These are phyloP conservation scores for Dipodomys ordii DNA, from an alignment of 2,113 vertebrate species.

Conservation along the genomic window DNA sequence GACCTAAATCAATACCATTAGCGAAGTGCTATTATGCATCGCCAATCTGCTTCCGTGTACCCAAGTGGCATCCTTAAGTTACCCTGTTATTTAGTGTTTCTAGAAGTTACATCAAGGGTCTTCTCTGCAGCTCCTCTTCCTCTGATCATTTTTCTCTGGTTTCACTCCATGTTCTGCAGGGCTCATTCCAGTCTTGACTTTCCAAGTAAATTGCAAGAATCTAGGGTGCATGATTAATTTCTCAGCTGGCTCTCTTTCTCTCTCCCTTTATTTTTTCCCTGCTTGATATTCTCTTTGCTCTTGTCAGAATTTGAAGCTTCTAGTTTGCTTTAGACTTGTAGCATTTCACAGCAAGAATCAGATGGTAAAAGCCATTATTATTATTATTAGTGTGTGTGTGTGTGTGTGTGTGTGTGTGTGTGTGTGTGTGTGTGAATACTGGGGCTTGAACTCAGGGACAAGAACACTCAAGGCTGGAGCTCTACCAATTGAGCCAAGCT, in stretches of 20 bases:
- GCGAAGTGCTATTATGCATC: slow-evolving; percentile 12
- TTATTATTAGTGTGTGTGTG: background rate
- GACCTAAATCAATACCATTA: slow-evolving; percentile 52
- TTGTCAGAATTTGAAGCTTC: background rate
- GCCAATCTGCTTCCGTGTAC: background rate
- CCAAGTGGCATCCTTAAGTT: background rate
- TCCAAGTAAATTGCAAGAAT: background rate
- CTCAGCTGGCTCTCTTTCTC: background rate
- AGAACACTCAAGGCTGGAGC: no score
- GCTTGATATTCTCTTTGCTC: background rate
- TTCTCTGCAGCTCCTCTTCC: background rate
- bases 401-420: no score
- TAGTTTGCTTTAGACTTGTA: background rate
- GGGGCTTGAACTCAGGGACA: no score
- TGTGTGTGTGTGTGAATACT: no score
- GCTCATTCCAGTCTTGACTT: background rate
- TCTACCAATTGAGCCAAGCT: no score
- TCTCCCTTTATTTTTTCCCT: background rate
- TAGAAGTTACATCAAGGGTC: background rate
- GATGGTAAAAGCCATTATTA: background rate
- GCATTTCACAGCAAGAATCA: background rate
- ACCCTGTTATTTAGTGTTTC: background rate
- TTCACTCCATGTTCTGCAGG: background rate
- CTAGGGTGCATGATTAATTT: background rate
- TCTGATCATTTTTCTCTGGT: background rate